Base-by-base conservation (phyloP, 2,888 invertebrate genomes). In the Xylota sylvarum region DNA sequence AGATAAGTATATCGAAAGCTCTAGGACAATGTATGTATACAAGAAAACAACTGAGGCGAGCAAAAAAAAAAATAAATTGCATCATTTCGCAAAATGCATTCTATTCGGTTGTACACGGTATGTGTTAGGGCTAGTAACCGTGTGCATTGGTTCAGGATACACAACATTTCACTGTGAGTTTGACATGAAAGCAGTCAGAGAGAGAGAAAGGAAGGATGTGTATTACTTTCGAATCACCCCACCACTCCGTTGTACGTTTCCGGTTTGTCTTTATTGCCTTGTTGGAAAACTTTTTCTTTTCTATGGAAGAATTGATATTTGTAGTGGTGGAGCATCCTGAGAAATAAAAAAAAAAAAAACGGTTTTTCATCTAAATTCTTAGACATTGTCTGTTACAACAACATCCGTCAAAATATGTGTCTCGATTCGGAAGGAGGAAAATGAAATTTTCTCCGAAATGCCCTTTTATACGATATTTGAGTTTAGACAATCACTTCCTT, bases 81-180 rank as follows among this genome's bases (percentile, higher is more conserved):
- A 77, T 64, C 65, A 43, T 64, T 56, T 56, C 17, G 23, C 9
- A 50, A 27, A 74, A 73, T 73, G 83, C 83, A 78, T 46, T 73
- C 12, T 48, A 55, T 35, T 46, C 35, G 17, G 27, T 2, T 43
- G 14, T 52, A 37, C 5, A 6, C n/a, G 32, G 46, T 14, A 19
- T 27, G 14, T 48, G 56, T 5, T 37, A 3, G 35, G 30, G 43
- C 23, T 30, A 23, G 23, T 12, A 50, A 50, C 12, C 23, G 23
- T 43, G 32, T 52, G 50, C 35, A 35, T 35, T 60, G 4, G 9
- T 64, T n/a, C 23, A 64, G 73, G 52, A 74, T 74, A 64, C 19
- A 56, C 40, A 37, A 3, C 10, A 55, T 64, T 64, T 55, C 37
- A 64, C 12, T 55, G 62, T 10, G 52, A 30, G 32, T 30, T 30